Evolutionary conservation across 2,888 invertebrate species (phyloP), one percentile per base, ranked within the genome.

Genomic region (Anthoptus insignis): DNA sequence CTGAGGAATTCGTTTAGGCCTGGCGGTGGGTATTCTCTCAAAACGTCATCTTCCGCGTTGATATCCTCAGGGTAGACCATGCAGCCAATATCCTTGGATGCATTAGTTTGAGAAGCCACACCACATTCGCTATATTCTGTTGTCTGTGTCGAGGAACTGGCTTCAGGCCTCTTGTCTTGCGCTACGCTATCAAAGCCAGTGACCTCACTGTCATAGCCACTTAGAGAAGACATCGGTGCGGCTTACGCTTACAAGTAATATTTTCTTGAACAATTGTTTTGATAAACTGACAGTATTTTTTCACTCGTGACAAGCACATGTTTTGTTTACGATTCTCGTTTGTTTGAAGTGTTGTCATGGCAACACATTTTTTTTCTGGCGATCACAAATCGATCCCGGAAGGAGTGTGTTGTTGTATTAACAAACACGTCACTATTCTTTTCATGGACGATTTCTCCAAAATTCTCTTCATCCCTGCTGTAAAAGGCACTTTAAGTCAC

Each of bases 171-270:
- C 27, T 76, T 80, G 1, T 77, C 79, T 0, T 78, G 65, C 1
- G 74, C 72, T 0, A 89, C 69, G 0, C 90, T 87, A 1, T 89
- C 86, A 32, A 91, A 93, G 0, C 92, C 92, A 0, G 87, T 73
- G 0, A 77, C 86, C 67, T 91, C 92, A 53, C 89, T 85, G 49
- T 92, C 92, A 49, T 81, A 93, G 0, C 91, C 91, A 59, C 89
- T 90, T 27, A 93, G 67, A 16, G 76, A 74, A 1, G 88, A 86
- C 91, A 91, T 90, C 72, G 66, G 78, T 53, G 32, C 7, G 14
- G n/a, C 14, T 8, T 39, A n/a, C n/a, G n/a, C n/a, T 34, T 60
- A 50, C n/a, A 16, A 37, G 16, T 11, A 13, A 13, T 56, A 42
- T 24, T 50, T 37, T 22, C 19, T 42, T 42, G 19, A 42, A 42